A percentile compares a stretch with the other conserved stretches of the same genome.
phyloP scores from a whole-genome alignment of 2,113 vertebrate species.

The Syngnathus scovelli region DNA sequence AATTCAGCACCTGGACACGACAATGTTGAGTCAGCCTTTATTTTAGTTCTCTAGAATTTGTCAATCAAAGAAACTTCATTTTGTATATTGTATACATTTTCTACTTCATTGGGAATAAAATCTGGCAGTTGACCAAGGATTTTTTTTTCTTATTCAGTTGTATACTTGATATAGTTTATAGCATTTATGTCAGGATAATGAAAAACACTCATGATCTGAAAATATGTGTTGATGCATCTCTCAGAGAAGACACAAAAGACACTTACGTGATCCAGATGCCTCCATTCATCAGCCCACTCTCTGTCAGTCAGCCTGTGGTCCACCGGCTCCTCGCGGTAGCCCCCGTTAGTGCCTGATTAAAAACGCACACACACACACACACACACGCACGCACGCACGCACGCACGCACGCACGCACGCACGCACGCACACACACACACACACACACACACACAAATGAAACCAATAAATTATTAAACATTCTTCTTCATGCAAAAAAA shows the following conservation, averaged over 20 bases:
- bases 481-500: conserved; percentile 15
- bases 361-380: conserved; percentile 26
- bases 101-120: background rate
- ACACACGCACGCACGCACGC: too few relatives aligned
- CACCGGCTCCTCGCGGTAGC: conserved; percentile 93
- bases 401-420: too few relatives aligned
- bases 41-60: background rate
- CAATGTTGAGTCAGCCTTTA: background rate
- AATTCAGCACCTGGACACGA: conserved; percentile 83
- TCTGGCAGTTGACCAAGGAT: background rate
- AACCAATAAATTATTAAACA: conserved; percentile 42
- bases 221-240: background rate
- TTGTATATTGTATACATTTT: background rate
- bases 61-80: background rate
- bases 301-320: conserved; percentile 96
- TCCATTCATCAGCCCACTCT: conserved; percentile 99
- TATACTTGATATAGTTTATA: background rate
- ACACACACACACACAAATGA: conserved; percentile 38
- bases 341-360: conserved; percentile 83
- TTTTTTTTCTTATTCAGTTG: too few relatives aligned
- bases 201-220: background rate
- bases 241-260: background rate
- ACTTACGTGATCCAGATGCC: conserved; percentile 98
- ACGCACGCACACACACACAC: too few relatives aligned
- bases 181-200: background rate